Conservation (phyloP, 1,140 invertebrate genomes). For the Gryon sp. region DNA sequence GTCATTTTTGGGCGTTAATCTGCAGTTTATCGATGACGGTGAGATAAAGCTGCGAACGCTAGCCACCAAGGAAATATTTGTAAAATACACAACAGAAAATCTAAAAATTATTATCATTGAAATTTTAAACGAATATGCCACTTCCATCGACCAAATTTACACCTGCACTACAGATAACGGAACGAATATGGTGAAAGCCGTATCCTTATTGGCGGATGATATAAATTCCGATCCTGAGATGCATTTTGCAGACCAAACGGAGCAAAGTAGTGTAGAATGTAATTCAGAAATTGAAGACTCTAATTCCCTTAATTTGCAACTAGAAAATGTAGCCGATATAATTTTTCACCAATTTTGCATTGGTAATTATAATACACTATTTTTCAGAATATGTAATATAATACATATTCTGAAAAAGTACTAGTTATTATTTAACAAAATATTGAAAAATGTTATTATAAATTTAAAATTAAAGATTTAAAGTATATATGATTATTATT, state of each 20-base stretch:
- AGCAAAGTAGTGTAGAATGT: neutral
- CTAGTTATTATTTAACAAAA: too few relatives aligned
- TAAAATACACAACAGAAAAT: slow-evolving; percentile 13
- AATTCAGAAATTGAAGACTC: too few relatives aligned
- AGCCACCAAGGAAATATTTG: slow-evolving; percentile 2
- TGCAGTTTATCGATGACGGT: slow-evolving; percentile 20
- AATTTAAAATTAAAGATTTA: too few relatives aligned
- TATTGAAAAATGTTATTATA: too few relatives aligned
- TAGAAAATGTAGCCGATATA: too few relatives aligned
- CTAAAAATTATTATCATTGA: slow-evolving; percentile 3
- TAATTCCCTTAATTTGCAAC: too few relatives aligned
- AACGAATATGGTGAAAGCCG: slow-evolving; percentile 16
- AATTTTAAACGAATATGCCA: slow-evolving; percentile 2
- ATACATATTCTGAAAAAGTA: too few relatives aligned
- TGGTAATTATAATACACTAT: too few relatives aligned
- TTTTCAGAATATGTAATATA: too few relatives aligned
- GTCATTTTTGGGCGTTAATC: slow-evolving; percentile 32
- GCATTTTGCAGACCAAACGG: neutral
- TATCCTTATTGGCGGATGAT: neutral
- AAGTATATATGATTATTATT: too few relatives aligned
- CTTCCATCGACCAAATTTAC: slow-evolving; percentile 16
- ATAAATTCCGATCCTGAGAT: neutral
- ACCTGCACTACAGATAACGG: slow-evolving; percentile 24
- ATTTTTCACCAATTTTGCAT: too few relatives aligned
- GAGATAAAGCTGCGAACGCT: slow-evolving; percentile 17